Base-by-base conservation (phyloP, 2,113 vertebrate species). In the Himantopus leucocephalus region DNA sequence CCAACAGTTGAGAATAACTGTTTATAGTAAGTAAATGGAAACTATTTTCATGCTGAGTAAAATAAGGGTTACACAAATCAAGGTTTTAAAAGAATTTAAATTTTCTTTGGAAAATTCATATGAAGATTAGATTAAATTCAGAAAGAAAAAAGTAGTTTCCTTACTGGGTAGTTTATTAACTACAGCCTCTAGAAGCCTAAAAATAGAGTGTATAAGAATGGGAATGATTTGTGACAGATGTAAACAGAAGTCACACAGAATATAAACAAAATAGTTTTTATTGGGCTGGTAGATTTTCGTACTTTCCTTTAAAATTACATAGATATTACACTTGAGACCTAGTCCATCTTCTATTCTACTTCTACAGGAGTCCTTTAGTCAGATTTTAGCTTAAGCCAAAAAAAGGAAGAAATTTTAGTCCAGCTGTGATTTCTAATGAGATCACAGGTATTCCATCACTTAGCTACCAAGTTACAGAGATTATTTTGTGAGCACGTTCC, bases 21-120 rank as follows among this genome's bases (percentile, higher is more conserved):
- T 94, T 95, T 90, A 85, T 85, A 74, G 45, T 80, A 94, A 83
- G 48, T 82, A 95, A 97, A 97, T 86, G 21, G 73, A 81, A 90
- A 95, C 90, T 93, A 94, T 90, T 97, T 96, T 83, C 70, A 56
- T 94, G 55, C 3, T 68, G 88, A 86, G 88, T 75, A 70, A 94
- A 76, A 97, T 92, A 41, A 97, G 96, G 34, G 34, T 86, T 94
- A n/a, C 55, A 52, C 66, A 60, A 94, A 90, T 75, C 56, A 66
- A 80, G 19, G 5, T 70, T 90, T 41, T 78, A 85, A 85, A 90
- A 81, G 2, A 77, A 74, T 37, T 70, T 39, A 68, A 19, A 30
- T 74, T 75, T 74, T 62, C 24, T 83, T 76, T 47, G 23, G 29
- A 64, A 77, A 84, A 83, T 67, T 63, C 19, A 62, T 53, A 27